These are phyloP conservation scores for Lasioglossum morio DNA, from an alignment of 2,888 invertebrate species.

Conservation along the genomic window DNA sequence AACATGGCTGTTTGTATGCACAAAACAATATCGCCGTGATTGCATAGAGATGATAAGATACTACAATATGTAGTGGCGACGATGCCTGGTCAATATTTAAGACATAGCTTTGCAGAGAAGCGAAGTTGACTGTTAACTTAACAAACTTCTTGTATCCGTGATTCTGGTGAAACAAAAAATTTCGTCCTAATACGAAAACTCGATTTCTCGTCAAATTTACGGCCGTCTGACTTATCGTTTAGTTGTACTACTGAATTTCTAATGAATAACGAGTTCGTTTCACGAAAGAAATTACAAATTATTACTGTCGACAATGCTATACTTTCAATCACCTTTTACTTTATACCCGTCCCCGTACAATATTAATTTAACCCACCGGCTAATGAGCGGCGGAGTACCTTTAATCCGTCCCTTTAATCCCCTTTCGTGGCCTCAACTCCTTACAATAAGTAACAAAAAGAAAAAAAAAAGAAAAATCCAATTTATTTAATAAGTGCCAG, in stretches of 20 bases:
- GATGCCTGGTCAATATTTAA: not conserved
- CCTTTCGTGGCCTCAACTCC: not conserved
- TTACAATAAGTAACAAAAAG: constrained; percentile 1
- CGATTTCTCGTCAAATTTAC: too few relatives aligned
- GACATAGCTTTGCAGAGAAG: not conserved
- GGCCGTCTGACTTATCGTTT: too few relatives aligned
- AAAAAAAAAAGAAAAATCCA: too few relatives aligned
- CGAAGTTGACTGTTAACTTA: not conserved
- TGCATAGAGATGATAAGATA: not conserved
- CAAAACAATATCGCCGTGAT: not conserved
- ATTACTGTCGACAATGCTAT: not conserved
- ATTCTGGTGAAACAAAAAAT: too few relatives aligned
- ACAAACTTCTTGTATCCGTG: too few relatives aligned
- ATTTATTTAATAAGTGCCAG: constrained; percentile 22
- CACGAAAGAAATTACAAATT: not conserved
- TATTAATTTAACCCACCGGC: not conserved
- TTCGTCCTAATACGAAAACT: too few relatives aligned
- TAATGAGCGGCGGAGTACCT: constrained; percentile 1
- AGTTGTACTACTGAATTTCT: too few relatives aligned
- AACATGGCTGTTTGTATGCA: not conserved
- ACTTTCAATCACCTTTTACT: not conserved
- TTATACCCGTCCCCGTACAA: not conserved
- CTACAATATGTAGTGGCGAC: not conserved
- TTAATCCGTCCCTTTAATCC: not conserved
- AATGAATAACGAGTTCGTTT: not conserved